Evolutionary conservation across 2,888 invertebrate genomes (phyloP), one percentile per base, ranked within the genome.

Genomic region (Eledone cirrhosa): DNA sequence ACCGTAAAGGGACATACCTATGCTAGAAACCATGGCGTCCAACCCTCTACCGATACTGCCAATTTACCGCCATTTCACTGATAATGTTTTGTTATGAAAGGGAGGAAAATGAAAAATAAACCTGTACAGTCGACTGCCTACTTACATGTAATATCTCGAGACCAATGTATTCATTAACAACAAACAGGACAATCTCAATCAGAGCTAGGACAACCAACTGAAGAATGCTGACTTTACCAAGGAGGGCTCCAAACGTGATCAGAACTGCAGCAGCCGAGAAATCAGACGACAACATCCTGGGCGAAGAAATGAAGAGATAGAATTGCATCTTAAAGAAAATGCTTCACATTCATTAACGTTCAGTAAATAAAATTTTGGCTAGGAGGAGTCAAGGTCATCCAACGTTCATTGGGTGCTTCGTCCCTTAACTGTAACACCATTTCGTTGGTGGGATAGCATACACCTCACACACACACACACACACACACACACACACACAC

Each of bases 211-310:
- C 81, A 5, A 92, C 83, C 79, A 92, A 88, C 83, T 92, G 92
- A 8, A 91, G 81, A 1, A 92, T 91, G 63, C 90, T 90, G 4
- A 90, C 87, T 85, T 92, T 91, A 14, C 92, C 92, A 14, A 92
- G 85, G 8, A 92, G 86, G 0, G 91, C 92, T n/a, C 92, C 92
- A 86, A 92, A 92, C 24, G 91, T 90, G 79, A 92, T 92, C 72
- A 92, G 86, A 4, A 92, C 87, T 7, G 91, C 89, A 3, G 91
- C 91, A 13, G 91, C 88, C 0, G 91, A 90, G 80, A 92, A 91
- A 81, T 92, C 92, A 2, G 91, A 91, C 0, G 88, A 87, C 79
- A 92, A 81, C 86, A 92, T 85, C 75, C 92, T 92, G 83, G 24
- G 8, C 22, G 16, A 48, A 7, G 7, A 16, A 74, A 74, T 33